These are phyloP conservation scores for Drosophila affinis DNA, from an alignment of 2,888 invertebrate species.

Conservation along the genomic window DNA sequence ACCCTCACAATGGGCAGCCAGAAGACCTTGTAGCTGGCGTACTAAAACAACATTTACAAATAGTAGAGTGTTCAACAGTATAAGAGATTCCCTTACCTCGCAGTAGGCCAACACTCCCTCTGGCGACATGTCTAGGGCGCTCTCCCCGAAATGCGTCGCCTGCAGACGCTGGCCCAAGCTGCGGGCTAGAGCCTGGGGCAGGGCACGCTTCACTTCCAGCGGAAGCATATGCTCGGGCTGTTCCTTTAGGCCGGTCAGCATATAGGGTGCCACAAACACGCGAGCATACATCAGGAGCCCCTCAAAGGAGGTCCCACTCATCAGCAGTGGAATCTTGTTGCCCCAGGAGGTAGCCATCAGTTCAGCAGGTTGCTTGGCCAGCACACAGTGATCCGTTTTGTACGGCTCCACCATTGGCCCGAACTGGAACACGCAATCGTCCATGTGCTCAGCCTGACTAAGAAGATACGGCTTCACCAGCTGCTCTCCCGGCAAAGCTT, in stretches of 20 bases:
- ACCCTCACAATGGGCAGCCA: constrained; percentile 81
- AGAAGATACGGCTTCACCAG: constrained; percentile 71
- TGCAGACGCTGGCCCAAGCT: constrained; percentile 57
- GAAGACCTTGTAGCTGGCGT: constrained; percentile 81
- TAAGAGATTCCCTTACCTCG: constrained; percentile 60
- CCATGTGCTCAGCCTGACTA: constrained; percentile 67
- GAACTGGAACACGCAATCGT: constrained; percentile 78
- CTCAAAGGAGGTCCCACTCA: constrained; percentile 82
- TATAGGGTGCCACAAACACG: constrained; percentile 61
- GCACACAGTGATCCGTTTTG: constrained; percentile 65
- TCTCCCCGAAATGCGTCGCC: constrained; percentile 66
- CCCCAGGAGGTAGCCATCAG: constrained; percentile 79
- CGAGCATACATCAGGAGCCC: constrained; percentile 79
- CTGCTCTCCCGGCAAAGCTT: constrained; percentile 54
- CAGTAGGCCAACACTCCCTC: constrained; percentile 80
- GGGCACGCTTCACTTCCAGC: constrained; percentile 61
- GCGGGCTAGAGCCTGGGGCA: constrained; percentile 57
- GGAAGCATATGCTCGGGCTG: constrained; percentile 78
- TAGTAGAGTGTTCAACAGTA: too few species aligned
- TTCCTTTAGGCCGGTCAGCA: constrained; percentile 64
- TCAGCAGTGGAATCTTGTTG: constrained; percentile 79
- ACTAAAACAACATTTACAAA: constrained; percentile 57
- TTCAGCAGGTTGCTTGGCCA: constrained; percentile 71
- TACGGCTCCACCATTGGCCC: constrained; percentile 82
- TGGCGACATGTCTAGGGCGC: constrained; percentile 62